Conservation (phyloP, 2,888 invertebrate genomes). For the Hirudinaria manillensis region DNA sequence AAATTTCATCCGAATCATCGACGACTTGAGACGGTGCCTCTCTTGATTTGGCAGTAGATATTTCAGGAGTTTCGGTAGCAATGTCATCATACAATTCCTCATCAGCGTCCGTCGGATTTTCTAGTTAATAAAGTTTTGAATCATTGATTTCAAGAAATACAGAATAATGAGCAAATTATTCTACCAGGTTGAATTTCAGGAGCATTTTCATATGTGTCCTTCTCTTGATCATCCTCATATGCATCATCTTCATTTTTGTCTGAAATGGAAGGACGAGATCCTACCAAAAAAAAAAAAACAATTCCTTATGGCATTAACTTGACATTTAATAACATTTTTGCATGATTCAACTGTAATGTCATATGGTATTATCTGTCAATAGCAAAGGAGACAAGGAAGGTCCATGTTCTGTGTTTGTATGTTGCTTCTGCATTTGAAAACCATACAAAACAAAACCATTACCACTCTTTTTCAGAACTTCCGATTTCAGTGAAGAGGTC, state of each 20-base stretch:
- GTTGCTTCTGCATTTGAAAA: not conserved
- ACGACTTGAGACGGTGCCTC: not conserved
- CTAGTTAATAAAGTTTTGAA: not conserved
- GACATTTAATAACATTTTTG: too few relatives aligned
- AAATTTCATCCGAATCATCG: not conserved
- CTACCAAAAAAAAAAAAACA: too few relatives aligned
- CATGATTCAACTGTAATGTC: too few relatives aligned
- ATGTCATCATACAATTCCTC: slow-evolving; percentile 20
- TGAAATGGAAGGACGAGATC: not conserved
- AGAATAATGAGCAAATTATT: too few relatives aligned
- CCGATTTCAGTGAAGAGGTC: not conserved
- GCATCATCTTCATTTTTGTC: not conserved
- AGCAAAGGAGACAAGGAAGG: too few relatives aligned
- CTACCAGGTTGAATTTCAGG: not conserved
- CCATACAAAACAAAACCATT: not conserved
- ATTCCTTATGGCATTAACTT: too few relatives aligned
- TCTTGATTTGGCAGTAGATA: not conserved
- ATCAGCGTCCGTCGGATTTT: not conserved
- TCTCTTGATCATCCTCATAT: not conserved
- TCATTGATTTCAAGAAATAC: too few relatives aligned
- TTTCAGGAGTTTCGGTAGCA: not conserved
- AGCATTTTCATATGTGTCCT: not conserved
- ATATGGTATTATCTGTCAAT: too few relatives aligned
- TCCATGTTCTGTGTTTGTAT: slow-evolving; percentile 2
- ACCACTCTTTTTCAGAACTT: not conserved